A percentile compares a stretch with the other conserved stretches of the same genome.
Conservation (phyloP, 2,888 invertebrate species). For the Cabera pusaria region DNA sequence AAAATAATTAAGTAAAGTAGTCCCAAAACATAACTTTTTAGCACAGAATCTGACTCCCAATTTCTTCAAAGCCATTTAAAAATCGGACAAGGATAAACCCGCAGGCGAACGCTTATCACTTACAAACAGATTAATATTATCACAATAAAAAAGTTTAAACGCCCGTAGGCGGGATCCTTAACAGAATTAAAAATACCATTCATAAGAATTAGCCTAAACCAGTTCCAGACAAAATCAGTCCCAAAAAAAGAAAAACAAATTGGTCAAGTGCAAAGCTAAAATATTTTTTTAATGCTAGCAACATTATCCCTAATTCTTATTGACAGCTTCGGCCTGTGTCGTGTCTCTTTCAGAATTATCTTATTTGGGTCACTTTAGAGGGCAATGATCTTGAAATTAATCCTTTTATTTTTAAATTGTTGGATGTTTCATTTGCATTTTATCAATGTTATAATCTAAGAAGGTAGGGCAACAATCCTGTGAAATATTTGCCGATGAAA, state of each 20-base stretch:
- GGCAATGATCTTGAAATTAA: slow-evolving; percentile 65
- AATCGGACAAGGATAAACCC: slow-evolving; percentile 24
- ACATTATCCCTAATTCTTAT: slow-evolving; percentile 73
- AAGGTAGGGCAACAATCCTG: slow-evolving; percentile 66
- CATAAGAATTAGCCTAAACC: slow-evolving; percentile 34
- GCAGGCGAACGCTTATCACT: slow-evolving; percentile 30
- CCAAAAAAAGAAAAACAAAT: slow-evolving; percentile 24
- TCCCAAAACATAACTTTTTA: too few relatives aligned
- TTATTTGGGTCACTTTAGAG: slow-evolving; percentile 78
- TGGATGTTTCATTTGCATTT: slow-evolving; percentile 72
- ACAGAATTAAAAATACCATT: slow-evolving; percentile 35
- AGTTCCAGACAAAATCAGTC: slow-evolving; percentile 23
- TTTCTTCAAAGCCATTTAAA: too few relatives aligned
- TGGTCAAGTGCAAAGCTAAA: slow-evolving; percentile 36
- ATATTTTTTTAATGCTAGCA: slow-evolving; percentile 54
- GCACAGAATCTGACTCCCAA: too few relatives aligned
- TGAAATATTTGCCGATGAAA: slow-evolving; percentile 75
- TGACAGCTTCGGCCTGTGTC: slow-evolving; percentile 57
- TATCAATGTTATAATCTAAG: slow-evolving; percentile 72
- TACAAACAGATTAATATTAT: slow-evolving; percentile 34
- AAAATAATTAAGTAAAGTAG: too few relatives aligned
- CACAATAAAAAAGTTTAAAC: slow-evolving; percentile 25
- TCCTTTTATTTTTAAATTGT: slow-evolving; percentile 73
- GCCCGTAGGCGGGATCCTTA: slow-evolving; percentile 33
- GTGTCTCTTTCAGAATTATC: slow-evolving; percentile 67